Percentiles rank a stretch among this genome's conserved stretches.
Conservation (phyloP, 2,113 vertebrate genomes). For the Naja naja region DNA sequence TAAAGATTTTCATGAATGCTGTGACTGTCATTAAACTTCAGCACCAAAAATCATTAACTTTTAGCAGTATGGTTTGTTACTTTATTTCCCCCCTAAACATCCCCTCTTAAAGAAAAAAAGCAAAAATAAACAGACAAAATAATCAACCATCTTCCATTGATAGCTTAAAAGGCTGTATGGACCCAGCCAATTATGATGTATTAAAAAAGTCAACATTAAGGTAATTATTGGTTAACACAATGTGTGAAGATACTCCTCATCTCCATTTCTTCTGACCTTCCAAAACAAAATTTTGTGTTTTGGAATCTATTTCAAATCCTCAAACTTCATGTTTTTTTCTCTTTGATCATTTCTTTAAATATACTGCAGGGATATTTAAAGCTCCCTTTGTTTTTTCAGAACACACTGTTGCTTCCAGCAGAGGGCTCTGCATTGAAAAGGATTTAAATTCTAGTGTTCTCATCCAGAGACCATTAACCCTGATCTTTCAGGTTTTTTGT, state of each 20-base stretch:
- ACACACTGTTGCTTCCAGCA: constrained; percentile 36
- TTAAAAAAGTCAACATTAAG: neutral
- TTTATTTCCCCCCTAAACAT: neutral
- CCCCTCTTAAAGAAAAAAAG: neutral
- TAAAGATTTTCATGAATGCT: neutral
- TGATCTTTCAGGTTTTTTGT: too few species aligned
- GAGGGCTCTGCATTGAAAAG: constrained; percentile 56
- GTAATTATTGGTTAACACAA: neutral
- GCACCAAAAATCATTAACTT: neutral
- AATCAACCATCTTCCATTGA: neutral
- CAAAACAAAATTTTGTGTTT: neutral
- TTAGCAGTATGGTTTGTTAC: neutral
- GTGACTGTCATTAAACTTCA: neutral
- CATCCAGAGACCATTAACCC: neutral
- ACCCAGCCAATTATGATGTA: neutral
- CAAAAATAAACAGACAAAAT: neutral
- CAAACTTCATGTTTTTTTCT: neutral
- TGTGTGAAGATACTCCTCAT: neutral
- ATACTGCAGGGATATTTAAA: neutral
- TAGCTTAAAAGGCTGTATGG: neutral
- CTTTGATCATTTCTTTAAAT: neutral
- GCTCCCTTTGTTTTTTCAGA: accelerated
- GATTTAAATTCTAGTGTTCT: neutral
- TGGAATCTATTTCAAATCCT: neutral
- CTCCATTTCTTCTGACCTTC: neutral